Evolutionary conservation across 2,113 vertebrate genomes (phyloP).

Genomic region (Centrocercus urophasianus): DNA sequence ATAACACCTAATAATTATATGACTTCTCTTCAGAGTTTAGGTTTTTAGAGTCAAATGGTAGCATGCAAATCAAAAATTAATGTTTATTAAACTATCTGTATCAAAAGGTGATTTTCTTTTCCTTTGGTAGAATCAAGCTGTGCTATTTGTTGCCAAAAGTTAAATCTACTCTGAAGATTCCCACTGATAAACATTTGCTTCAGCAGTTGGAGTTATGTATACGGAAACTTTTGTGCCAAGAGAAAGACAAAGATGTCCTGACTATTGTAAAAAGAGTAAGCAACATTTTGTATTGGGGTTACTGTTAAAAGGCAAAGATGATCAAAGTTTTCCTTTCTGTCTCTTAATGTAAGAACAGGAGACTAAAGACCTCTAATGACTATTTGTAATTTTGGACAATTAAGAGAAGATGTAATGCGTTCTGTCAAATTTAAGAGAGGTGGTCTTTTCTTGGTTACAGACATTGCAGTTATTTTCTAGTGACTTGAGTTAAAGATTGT

Average conservation of each 20-base stretch:
- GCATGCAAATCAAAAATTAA: neutral
- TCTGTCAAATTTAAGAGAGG: neutral
- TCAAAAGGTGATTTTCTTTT: neutral
- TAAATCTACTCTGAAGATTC: slow-evolving; percentile 89
- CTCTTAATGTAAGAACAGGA: neutral
- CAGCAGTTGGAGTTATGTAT: slow-evolving; percentile 93
- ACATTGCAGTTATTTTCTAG: neutral
- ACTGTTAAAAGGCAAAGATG: neutral
- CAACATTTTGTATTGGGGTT: neutral
- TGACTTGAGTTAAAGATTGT: neutral
- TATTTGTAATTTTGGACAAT: neutral
- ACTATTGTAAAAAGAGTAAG: slow-evolving; percentile 90
- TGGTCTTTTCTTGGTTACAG: slow-evolving; percentile 28
- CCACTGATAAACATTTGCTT: slow-evolving; percentile 90
- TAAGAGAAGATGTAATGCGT: neutral
- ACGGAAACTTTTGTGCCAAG: slow-evolving; percentile 90
- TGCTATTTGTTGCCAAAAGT: slow-evolving; percentile 91
- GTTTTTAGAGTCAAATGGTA: neutral
- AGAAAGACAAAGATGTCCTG: slow-evolving; percentile 95
- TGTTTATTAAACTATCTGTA: neutral
- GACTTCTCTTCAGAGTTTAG: neutral
- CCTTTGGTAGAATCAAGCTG: slow-evolving; percentile 84
- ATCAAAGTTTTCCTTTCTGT: neutral
- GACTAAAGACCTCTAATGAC: neutral
- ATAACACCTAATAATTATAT: neutral